Evolutionary conservation across 2,797 vertebrate genomes (phyloP).

Genomic region (Momotus momota): DNA sequence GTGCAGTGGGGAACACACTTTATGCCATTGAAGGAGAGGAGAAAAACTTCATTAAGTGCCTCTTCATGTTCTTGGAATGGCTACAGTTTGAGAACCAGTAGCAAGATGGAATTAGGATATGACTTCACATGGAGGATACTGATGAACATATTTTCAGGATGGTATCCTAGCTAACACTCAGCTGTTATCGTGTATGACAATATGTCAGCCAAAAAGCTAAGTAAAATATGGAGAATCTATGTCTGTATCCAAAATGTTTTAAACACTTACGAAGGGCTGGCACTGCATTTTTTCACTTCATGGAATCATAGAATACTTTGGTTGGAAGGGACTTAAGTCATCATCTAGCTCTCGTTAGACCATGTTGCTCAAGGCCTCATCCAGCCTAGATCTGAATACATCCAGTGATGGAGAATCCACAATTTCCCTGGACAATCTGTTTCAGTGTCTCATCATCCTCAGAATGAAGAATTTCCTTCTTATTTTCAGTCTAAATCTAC

Average conservation of each 20-base stretch:
- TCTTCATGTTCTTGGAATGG: neutral
- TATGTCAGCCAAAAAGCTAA: neutral
- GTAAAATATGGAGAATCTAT: neutral
- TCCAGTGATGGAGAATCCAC: no score
- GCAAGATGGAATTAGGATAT: neutral
- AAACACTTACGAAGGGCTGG: neutral
- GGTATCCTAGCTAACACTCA: neutral
- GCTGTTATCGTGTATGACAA: neutral
- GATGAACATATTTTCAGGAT: neutral
- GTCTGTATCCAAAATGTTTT: neutral
- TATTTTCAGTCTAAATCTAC: no score
- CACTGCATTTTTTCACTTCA: neutral
- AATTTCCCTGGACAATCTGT: no score
- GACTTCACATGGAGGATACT: neutral
- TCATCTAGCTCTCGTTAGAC: no score
- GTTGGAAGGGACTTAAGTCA: no score
- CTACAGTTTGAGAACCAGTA: fast-evolving
- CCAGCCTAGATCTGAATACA: no score
- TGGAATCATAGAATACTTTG: no score
- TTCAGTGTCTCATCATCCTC: no score
- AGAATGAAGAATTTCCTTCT: no score
- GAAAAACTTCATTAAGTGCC: neutral
- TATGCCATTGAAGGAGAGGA: neutral
- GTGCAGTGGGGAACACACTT: neutral
- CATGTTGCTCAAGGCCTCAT: no score